Evolutionary conservation across 1,140 invertebrate genomes (phyloP), one percentile per base, ranked within the genome.

Genomic region (Zaprionus inermis): DNA sequence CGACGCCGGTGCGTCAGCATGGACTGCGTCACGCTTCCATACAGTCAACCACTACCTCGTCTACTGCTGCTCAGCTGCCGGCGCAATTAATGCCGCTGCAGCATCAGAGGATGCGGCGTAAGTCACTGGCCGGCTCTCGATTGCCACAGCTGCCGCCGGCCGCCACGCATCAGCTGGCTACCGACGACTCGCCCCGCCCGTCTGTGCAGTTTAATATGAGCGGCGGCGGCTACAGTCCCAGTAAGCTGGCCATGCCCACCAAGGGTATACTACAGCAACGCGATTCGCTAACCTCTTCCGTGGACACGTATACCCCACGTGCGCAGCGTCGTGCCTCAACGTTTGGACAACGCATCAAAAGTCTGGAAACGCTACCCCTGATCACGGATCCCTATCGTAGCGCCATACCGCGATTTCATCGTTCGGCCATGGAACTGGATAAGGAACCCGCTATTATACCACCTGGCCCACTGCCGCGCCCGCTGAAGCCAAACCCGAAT

Each of bases 31-130:
- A 89, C 32, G 71, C 80, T 36, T 92, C 49, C 41, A 79, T 88
- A 63, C 93, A 93, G 58, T 93, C 93, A 32, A 92, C 92, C 3
- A 84, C 80, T 65, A 84, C 84, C 70, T 90, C 89, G 46, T 74
- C 81, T 16, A 65, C 57, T 16, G 34, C 74, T 12, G 54, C 52
- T 9, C 52, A 51, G 18, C 75, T 78, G 59, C 72, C 80, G 63
- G 72, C 88, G 1, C n/a, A 44, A n/a, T 79, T n/a, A 55, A 51
- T 11, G 44, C 74, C 12, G 36, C 60, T 10, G 9, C 38, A 44
- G n/a, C 56, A 55, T 12, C 75, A 76, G 57, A 72, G 79, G 60
- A 73, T 84, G 6, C 56, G 81, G 14, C 76, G 77, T 11, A 92
- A 77, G 55, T 92, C 91, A 0, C 22, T 79, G 20, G 69, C 82